Base-by-base conservation (phyloP, 1,140 invertebrate genomes). In the Heterodera schachtii region DNA sequence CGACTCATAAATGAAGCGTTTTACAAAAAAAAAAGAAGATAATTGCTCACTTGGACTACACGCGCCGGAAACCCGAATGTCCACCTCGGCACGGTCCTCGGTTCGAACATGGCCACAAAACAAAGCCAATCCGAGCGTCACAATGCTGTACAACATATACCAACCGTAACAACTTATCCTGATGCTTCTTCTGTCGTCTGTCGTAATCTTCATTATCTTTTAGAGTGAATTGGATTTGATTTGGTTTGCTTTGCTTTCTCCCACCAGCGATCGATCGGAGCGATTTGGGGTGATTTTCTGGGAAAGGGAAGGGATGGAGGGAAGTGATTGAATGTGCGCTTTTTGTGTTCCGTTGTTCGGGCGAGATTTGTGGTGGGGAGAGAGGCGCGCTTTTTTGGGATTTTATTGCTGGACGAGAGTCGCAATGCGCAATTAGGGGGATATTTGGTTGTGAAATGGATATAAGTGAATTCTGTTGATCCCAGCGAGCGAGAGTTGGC, bases 41-140 rank as follows among this genome's bases (percentile, higher is more conserved):
- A 70, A 74, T 47, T 44, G 76, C 84, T 87, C 46, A 89, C 88
- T 87, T 69, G 89, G 89, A 82, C 87, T 89, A 64, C 88, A 89
- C 13, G 88, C 88, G 77, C 88, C 88, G 57, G 86, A 88, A 21
- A 90, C 88, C 49, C 88, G 82, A 78, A 89, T 89, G 75, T 89
- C 86, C 7, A 89, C 88, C 75, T 89, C 88, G 31, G 88, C 88
- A 64, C 83, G 86, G 49, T 89, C 89, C 52, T 89, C 85, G 7
- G 75, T 78, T 6, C 46, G 21, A 8, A 67, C 60, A 3, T 71
- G n/a, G 69, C 9, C 69, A 64, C 57, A 64, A 64, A 64, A 64
- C 13, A 64, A 19, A 5, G 16, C 11, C 57, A 64, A 64, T 19
- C 13, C 16, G 19, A 64, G 13, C 2, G 19, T 13, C 16, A 19